Evolutionary conservation across 92 coral and sea anemone species (phyloP), one percentile per base, ranked within the genome.

Genomic region (Epizoanthus scotinus): DNA sequence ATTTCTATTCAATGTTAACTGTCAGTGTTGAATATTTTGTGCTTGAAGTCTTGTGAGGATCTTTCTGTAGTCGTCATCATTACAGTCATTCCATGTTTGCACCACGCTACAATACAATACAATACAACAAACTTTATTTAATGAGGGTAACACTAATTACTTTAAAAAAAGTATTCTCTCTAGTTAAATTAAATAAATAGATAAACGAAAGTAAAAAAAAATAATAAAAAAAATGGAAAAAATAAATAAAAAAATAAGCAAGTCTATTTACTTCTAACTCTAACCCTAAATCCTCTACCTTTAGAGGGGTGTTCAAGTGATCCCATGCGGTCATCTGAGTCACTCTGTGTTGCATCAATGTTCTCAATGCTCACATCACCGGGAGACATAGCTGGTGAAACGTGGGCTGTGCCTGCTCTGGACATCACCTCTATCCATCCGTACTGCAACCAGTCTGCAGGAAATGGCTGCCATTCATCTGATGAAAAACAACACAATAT

Each of bases 391-490:
- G 53, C 19, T 7, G 63, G 71, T 17, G 73, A 63, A 3, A 70
- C 56, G 9, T 56, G 21, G 15, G 52, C 78, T 14, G 81, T 56
- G 34, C 68, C 83, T 0, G 81, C 86, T 80, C 91, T 88, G 13
- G 69, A 58, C 17, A 79, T 56, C 22, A 68, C 67, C 57, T 92
- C 94, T 18, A 92, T 83, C 87, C 82, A 57, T 21, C 97, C 97
- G 58, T 87, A 75, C 5, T 82, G 68, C 8, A 84, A 84, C 97
- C 97, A 92, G 24, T 90, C 91, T 8, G 80, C 90, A 36, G 97
- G 97, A 71, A 92, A 87, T 0, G 92, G 91, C 70, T 87, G 94
- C 88, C 91, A 90, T 62, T 90, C 94, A 54, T 83, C 90, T 77
- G 44, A 49, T 20, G 19, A 21, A 81, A 55, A 73, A 73, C 12